Evolutionary conservation across 2,113 vertebrate species (phyloP), one percentile per base, ranked within the genome.

Genomic region (Corvus moneduloides): DNA sequence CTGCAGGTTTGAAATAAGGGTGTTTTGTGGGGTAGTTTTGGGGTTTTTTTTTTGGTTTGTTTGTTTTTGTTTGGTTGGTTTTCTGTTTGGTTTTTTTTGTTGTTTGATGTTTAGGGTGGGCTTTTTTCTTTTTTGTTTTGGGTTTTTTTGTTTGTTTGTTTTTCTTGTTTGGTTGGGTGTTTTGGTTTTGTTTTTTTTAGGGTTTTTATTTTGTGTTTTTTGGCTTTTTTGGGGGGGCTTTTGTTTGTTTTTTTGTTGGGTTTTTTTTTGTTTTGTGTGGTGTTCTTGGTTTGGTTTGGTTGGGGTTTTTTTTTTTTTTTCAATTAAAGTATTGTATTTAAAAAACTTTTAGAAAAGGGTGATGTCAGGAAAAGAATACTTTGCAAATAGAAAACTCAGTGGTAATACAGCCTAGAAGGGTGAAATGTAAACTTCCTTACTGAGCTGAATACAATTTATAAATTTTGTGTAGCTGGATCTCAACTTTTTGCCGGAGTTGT

Each of bases 361-460:
- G 49, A n/a, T 1, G 5, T 77, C 35, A 62, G 56, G 16, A 75
- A 52, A 68, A 84, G 24, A 85, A 35, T 5, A n/a, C 54, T 72
- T 84, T 83, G 39, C 51, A 93, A 56, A 63, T 16, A 63, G 35
- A 55, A 61, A 66, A 75, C 37, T 44, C 48, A 32, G 24, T 78
- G 52, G 35, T 88, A 71, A 86, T 35, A 48, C n/a, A 46, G 59
- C 44, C 75, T 77, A 32, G 51, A 7, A 56, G 55, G 35, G 27
- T 74, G 56, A 93, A 94, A 96, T 78, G 64, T 95, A 96, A 97
- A 95, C 95, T 96, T 96, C 81, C 75, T 83, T 85, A 76, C 71
- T 55, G 59, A 88, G 41, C 43, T 69, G 55, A 56, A 77, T 77
- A 91, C 85, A 67, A 86, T 91, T 86, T 94, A 86, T 90, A 92